These are phyloP conservation scores for Cranoglanis bouderius DNA, from an alignment of 2,113 vertebrate species.

Conservation along the genomic window DNA sequence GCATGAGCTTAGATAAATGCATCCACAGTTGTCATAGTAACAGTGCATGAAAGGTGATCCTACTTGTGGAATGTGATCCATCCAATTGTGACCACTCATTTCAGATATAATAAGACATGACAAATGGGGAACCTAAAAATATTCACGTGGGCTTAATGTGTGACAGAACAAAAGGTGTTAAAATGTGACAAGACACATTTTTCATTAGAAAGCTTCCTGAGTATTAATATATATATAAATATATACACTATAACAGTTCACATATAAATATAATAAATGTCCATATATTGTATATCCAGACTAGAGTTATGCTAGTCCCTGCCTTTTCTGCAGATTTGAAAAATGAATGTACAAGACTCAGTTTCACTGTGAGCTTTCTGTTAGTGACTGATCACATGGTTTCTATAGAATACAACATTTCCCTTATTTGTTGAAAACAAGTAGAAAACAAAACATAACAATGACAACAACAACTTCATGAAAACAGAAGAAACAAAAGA, in stretches of 20 bases:
- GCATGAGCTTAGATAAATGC: background rate
- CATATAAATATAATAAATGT: no score
- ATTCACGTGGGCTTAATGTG: background rate
- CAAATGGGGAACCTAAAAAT: background rate
- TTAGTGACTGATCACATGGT: background rate
- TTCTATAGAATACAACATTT: no score
- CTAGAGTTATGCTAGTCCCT: background rate
- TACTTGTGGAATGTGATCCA: slow-evolving; percentile 27
- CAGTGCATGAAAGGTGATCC: slow-evolving; percentile 19
- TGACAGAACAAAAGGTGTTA: background rate
- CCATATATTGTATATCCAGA: no score
- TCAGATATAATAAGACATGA: background rate
- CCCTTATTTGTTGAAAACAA: background rate
- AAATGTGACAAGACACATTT: background rate
- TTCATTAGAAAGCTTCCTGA: background rate
- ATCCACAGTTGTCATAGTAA: slow-evolving; percentile 49
- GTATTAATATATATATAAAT: background rate
- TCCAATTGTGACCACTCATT: slow-evolving; percentile 1
- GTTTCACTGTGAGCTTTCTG: background rate
- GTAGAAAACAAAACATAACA: background rate
- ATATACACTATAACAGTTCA: no score
- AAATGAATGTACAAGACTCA: background rate
- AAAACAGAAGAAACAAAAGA: no score
- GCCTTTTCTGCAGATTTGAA: background rate
- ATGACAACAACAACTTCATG: no score